Evolutionary conservation across 1,140 invertebrate genomes (phyloP).

Genomic region (Lasioglossum baleicum): DNA sequence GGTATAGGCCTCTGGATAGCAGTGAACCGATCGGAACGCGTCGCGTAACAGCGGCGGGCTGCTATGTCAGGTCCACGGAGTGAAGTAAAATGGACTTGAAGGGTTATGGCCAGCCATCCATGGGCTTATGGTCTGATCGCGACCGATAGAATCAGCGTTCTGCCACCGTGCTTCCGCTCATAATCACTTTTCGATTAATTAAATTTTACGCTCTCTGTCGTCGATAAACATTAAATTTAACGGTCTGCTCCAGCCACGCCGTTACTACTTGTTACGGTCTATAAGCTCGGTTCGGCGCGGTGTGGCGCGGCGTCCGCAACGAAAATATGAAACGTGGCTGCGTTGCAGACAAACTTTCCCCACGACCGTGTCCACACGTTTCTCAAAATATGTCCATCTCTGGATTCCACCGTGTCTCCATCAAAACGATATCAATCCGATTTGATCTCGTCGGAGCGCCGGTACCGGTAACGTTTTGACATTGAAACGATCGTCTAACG

Average conservation of each 20-base stretch:
- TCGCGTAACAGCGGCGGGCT: constrained; percentile 60
- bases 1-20: constrained; percentile 58
- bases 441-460: too few species aligned
- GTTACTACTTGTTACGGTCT: constrained; percentile 59
- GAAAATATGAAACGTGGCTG: constrained; percentile 33
- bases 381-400: too few species aligned
- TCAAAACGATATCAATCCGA: too few species aligned
- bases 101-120: constrained; percentile 77
- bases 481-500: constrained; percentile 5
- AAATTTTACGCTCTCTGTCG: constrained; percentile 76
- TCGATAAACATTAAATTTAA: constrained; percentile 80
- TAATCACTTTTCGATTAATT: constrained; percentile 81
- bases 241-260: constrained; percentile 58
- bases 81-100: constrained; percentile 78
- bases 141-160: constrained; percentile 78
- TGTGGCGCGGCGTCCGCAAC: constrained; percentile 1
- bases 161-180: constrained; percentile 71
- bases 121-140: constrained; percentile 76
- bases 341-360: neutral
- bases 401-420: too few species aligned
- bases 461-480: neutral
- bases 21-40: constrained; percentile 60
- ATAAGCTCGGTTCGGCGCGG: constrained; percentile 12
- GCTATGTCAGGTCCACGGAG: constrained; percentile 77
- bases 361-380: neutral